Evolutionary conservation across 2,888 invertebrate genomes (phyloP), one percentile per base, ranked within the genome.

Genomic region (Drosophila barbarae): DNA sequence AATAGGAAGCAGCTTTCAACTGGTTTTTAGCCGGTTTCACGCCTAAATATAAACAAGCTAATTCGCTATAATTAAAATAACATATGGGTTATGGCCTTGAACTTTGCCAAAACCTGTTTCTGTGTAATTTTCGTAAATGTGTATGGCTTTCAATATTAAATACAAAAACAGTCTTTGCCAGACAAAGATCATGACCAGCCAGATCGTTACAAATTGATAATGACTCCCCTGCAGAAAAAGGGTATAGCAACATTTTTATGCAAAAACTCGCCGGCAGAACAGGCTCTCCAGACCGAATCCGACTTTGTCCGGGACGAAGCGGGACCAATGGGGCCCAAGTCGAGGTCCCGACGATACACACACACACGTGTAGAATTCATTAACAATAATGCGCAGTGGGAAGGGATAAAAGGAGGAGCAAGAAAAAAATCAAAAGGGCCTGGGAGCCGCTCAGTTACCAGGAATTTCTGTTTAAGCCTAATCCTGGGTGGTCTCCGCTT

Each of bases 401-500:
- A 38, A 38, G 46, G 52, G 61, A 46, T 34, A n/a, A 52, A 44
- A 30, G 55, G 52, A 47, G 49, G 18, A 47, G 30, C 12, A 12
- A 15, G 7, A n/a, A 28, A n/a, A 42, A 51, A 21, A 21, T 41
- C 36, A 18, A 30, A 34, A 35, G 64, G 46, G 36, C 13, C 26
- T n/a, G 21, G 38, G 28, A 38, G 30, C 15, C 32, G 38, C 46
- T 63, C 53, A 52, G 65, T 71, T 79, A 74, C 83, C 71, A 67
- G 68, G 85, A 80, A 80, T 74, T 77, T 63, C 69, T 65, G 47
- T 68, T 72, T 66, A 71, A 80, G 57, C 67, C 63, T 63, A 71
- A 74, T 80, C 84, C 81, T 80, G 79, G 79, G 79, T 80, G 79
- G 79, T 85, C 85, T 56, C 42, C 54, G 68, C 49, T 59, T 36